These are phyloP conservation scores for Drymonia ruficornis DNA, from an alignment of 2,888 invertebrate genomes.

Conservation along the genomic window DNA sequence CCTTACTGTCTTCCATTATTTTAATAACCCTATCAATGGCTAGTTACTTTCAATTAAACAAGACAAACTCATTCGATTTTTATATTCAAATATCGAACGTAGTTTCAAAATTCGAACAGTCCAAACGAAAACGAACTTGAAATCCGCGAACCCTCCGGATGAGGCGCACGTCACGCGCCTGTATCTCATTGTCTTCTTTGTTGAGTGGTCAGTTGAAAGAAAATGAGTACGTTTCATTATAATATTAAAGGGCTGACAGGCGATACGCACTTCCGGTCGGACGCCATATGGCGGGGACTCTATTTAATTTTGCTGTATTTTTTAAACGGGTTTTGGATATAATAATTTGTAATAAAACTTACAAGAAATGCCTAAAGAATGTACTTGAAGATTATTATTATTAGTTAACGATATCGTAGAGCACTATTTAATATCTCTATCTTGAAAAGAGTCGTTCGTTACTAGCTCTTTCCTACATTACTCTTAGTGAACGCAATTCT, in stretches of 20 bases:
- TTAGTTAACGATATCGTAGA: too few relatives aligned
- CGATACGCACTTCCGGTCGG: constrained; percentile 80
- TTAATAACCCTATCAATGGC: too few relatives aligned
- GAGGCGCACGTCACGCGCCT: constrained; percentile 64
- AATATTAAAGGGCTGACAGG: constrained; percentile 79
- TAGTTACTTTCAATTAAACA: too few relatives aligned
- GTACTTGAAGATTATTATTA: not conserved
- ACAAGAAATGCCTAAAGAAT: not conserved
- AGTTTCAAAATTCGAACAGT: not conserved
- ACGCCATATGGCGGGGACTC: constrained; percentile 71
- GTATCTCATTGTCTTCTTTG: constrained; percentile 77
- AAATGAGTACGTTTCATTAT: constrained; percentile 77
- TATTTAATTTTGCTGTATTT: constrained; percentile 58
- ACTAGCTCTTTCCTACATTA: too few relatives aligned
- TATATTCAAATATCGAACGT: not conserved
- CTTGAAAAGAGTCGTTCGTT: too few relatives aligned
- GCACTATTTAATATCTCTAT: too few relatives aligned
- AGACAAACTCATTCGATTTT: not conserved
- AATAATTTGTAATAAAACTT: constrained; percentile 16
- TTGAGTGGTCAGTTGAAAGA: constrained; percentile 78
- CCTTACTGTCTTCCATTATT: not conserved
- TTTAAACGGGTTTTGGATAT: constrained; percentile 47
- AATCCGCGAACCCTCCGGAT: constrained; percentile 68
- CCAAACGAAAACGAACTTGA: constrained; percentile 35
- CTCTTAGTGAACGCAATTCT: too few relatives aligned